Base-by-base conservation (phyloP, 2,888 invertebrate species). In the Limnephilus marmoratus region DNA sequence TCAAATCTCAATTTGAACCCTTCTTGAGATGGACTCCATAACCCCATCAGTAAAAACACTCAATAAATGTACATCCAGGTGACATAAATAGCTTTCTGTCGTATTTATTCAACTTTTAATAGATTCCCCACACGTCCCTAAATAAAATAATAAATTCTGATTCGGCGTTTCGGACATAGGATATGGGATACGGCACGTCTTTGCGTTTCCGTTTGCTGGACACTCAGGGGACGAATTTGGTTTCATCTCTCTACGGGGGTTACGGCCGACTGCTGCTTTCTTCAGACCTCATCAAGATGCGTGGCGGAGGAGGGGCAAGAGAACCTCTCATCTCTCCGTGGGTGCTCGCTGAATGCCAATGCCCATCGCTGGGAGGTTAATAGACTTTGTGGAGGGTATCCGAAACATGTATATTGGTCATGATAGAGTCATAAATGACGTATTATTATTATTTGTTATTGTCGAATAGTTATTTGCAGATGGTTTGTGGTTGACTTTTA, bases 81-180 rank as follows among this genome's bases (percentile, higher is more conserved):
- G 68, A 24, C n/a, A n/a, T 9, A 68, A 68, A n/a, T 68, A 68
- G 68, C 24, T 68, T n/a, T n/a, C 68, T 68, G 1, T 68, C 68
- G 68, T n/a, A 68, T 68, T 68, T 68, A 9, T 68, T 9, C 68
- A 68, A 68, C 9, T 24, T 68, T 68, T 83, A 5, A 37, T 83
- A 34, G 24, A 83, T 83, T 34, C 83, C 11, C 9, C 24, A 34
- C 83, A 37, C 83, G 83, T 83, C 83, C 83, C 83, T 37, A 37
- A 37, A 24, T 37, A 83, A 37, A 37, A 83, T 83, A 68, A 68
- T 68, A n/a, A 11, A 83, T 83, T 83, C 37, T 37, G 31, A 2
- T 11, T 41, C 81, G 81, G 81, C 31, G 90, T 90, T 90, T 90
- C 90, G 90, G 90, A 90, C 15, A 90, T 90, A 31, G 90, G 34